These are phyloP conservation scores for Eudyptes chrysolophus DNA, from an alignment of 2,113 vertebrate species.

Conservation along the genomic window DNA sequence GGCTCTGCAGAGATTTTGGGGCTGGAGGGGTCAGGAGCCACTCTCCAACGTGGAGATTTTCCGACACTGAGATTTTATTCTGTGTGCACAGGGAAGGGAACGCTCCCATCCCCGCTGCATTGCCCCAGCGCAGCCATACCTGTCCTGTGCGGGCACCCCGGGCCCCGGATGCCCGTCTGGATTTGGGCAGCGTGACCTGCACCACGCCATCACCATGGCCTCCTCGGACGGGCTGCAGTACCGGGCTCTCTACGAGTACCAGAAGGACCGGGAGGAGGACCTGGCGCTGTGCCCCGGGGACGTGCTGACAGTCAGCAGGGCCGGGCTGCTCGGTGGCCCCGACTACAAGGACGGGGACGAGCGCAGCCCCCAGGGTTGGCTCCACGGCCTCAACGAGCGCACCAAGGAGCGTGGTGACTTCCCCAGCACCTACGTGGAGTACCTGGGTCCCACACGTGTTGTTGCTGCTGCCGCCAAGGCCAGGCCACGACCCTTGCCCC, in stretches of 20 bases:
- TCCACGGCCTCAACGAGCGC: conserved; percentile 81
- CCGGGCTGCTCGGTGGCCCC: conserved; percentile 54
- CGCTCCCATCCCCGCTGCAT: rapidly evolving
- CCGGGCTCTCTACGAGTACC: conserved; percentile 82
- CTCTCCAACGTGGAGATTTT: neutral
- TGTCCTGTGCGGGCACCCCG: rapidly evolving
- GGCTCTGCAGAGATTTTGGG: neutral
- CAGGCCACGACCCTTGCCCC: conserved; percentile 74
- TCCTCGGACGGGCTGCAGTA: conserved; percentile 80
- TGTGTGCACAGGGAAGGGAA: neutral
- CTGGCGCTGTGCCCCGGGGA: conserved; percentile 80
- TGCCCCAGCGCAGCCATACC: neutral
- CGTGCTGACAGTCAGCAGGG: conserved; percentile 75
- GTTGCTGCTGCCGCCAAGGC: conserved; percentile 51
- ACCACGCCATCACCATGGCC: conserved; percentile 52
- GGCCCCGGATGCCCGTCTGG: rapidly evolving
- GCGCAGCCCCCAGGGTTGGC: conserved; percentile 77
- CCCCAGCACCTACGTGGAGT: conserved; percentile 84
- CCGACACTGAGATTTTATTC: neutral
- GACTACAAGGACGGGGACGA: conserved; percentile 80
- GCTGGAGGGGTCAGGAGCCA: neutral
- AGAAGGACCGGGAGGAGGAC: conserved; percentile 78
- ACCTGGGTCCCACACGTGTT: conserved; percentile 68
- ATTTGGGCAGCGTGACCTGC: neutral
- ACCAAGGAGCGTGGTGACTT: conserved; percentile 83